These are phyloP conservation scores for Electrona antarctica DNA, from an alignment of 2,113 vertebrate genomes.

Conservation along the genomic window DNA sequence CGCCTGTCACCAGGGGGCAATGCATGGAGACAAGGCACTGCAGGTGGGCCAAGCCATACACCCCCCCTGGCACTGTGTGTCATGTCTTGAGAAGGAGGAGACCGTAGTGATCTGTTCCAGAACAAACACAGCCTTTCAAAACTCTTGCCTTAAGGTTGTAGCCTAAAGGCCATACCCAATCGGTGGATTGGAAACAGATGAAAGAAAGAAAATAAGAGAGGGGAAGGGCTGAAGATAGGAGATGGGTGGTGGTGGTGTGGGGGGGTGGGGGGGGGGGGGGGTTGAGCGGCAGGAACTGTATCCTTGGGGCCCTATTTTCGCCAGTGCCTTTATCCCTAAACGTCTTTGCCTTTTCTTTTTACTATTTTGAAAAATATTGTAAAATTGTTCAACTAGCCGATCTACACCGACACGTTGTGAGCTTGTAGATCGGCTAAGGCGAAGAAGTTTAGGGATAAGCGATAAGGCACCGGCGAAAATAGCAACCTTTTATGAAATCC, in stretches of 20 bases:
- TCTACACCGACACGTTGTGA: too few species aligned
- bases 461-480: too few species aligned
- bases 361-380: too few species aligned
- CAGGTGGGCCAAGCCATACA: constrained; percentile 63
- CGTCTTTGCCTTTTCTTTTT: too few species aligned
- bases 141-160: constrained; percentile 55
- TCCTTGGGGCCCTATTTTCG: too few species aligned
- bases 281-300: not conserved
- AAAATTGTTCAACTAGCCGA: too few species aligned
- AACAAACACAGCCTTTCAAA: constrained; percentile 71
- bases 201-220: constrained; percentile 51
- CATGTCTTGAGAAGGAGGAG: constrained; percentile 67
- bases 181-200: constrained; percentile 71
- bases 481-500: constrained; percentile 46
- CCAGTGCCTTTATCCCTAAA: too few species aligned
- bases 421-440: too few species aligned
- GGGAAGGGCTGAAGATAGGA: constrained; percentile 2
- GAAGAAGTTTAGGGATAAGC: too few species aligned
- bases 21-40: constrained; percentile 61
- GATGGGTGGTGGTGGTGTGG: constrained; percentile 11
- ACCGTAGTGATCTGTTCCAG: constrained; percentile 66
- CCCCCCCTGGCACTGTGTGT: constrained; percentile 38
- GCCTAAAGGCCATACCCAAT: constrained; percentile 45
- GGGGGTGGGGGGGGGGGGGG: constrained; percentile 56
- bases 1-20: constrained; percentile 54